Evolutionary conservation across 2,888 invertebrate genomes (phyloP).

Genomic region (Sesia bembeciformis): DNA sequence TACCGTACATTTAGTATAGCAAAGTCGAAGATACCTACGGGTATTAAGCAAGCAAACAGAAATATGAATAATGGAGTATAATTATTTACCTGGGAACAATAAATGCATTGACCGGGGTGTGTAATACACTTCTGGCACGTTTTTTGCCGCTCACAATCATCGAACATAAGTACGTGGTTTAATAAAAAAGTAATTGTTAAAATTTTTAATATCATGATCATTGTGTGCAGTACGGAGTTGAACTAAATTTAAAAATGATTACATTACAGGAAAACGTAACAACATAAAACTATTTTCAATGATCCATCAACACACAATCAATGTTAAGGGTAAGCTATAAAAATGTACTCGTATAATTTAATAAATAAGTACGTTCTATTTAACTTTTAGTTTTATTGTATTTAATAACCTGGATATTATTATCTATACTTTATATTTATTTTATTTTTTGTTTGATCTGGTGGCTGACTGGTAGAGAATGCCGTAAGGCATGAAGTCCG

Average conservation of each 20-base stretch:
- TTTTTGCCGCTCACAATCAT: conserved; percentile 23
- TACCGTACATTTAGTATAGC: too few species aligned
- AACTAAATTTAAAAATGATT: not conserved
- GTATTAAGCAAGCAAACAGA: not conserved
- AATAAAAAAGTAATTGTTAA: not conserved
- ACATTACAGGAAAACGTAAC: not conserved
- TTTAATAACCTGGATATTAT: too few species aligned
- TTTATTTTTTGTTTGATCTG: too few species aligned
- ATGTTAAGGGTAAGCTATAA: not conserved
- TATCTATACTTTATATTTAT: too few species aligned
- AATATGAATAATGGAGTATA: not conserved
- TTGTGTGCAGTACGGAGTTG: not conserved
- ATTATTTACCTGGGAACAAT: conserved; percentile 40
- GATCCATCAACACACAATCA: not conserved
- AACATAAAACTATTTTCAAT: not conserved
- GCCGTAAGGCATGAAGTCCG: too few species aligned
- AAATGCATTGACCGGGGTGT: conserved; percentile 33
- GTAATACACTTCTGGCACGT: conserved; percentile 43
- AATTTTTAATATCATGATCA: not conserved
- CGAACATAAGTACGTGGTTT: conserved; percentile 1
- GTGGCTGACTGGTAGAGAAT: too few species aligned
- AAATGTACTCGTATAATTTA: too few species aligned
- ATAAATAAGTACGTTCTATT: too few species aligned
- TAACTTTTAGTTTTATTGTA: too few species aligned
- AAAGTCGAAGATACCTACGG: too few species aligned